Base-by-base conservation (phyloP, 2,888 invertebrate species). In the Cylloceria caligata region DNA sequence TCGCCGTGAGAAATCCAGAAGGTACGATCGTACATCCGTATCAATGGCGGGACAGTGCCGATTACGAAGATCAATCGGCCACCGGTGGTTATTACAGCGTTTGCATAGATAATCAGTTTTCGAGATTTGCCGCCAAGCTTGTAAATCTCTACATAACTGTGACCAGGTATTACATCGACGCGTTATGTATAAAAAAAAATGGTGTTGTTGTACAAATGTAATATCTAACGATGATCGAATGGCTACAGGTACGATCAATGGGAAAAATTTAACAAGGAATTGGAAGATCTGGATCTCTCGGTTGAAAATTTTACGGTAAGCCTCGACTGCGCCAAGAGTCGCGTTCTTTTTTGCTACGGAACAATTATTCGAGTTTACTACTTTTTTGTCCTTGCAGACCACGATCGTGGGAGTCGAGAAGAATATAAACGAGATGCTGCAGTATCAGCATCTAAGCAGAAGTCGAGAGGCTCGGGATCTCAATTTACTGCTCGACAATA, bases 31-130 rank as follows among this genome's bases (percentile, higher is more conserved):
- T 98, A 5, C 96, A 97, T 89, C 98, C 98, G 0, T 98, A 98
- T 90, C 96, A 97, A 89, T 98, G 98, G 98, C 95, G 96, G 90
- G 94, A 97, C n/a, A 97, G 95, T 86, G 96, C 97, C 0, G 98
- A 98, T 91, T 98, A 98, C 88, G 97, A 98, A 73, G 98, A 98
- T 89, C 96, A 96, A 89, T 94, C 96, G 0, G 95, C 96, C 0
- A 93, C 95, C 0, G 97, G 97, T 24, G 98, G 98, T 0, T 98
- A 98, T 91, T 98, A 98, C 91, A 96, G 96, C 19, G 96, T 98
- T 45, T 98, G 98, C 92, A 96, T 98, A 75, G 98, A 98, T 91
- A 98, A 98, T 93, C 98, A 98, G 92, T 98, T 98, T 91, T 98
- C 98, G 0, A 94, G 97, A 89, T 98, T 98, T 93, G 97, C 98